Base-by-base conservation (phyloP, 1,140 invertebrate genomes). In the Vollenhovia emeryi region DNA sequence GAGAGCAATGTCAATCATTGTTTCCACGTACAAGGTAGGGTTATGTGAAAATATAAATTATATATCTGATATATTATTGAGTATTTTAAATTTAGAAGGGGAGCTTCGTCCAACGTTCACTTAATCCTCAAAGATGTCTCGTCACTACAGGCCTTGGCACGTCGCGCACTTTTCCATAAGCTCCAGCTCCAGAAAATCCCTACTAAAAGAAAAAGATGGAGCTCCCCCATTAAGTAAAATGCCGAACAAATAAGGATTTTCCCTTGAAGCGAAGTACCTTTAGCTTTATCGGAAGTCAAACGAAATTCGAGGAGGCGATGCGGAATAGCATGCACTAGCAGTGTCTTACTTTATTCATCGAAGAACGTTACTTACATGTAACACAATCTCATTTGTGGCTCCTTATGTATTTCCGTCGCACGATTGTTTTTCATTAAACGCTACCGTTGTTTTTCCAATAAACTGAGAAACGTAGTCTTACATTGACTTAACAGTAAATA, bases 171-270 rank as follows among this genome's bases (percentile, higher is more conserved):
- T 76, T 76, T 76, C 86, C 79, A 75, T 88, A 80, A 89, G 89
- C 73, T 78, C 27, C 71, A 40, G 73, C 86, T 79, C 40, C 40
- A 50, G 36, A 24, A 90, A 90, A 90, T 90, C 89, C 88, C 55
- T 33, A 30, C 76, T 55, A 71, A 75, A 80, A 78, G 86, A 85
- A 84, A 90, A 90, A 90, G 69, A 87, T 86, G 74, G 82, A 88
- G 79, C 68, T 73, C 86, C 85, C 85, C 88, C 86, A 90, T 90
- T 90, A 90, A 90, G 89, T 84, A 90, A 90, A 90, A 90, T 84
- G 83, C 71, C 89, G 89, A 90, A 88, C 89, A 90, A 90, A 90
- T 90, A 90, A 86, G 89, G 85, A 90, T 90, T 90, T 87, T 83
- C 69, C 59, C 52, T 80, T 52, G 80, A 66, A 76, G 55, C 57